Evolutionary conservation across 2,113 vertebrate species (phyloP).

Genomic region (Nibea albiflora): DNA sequence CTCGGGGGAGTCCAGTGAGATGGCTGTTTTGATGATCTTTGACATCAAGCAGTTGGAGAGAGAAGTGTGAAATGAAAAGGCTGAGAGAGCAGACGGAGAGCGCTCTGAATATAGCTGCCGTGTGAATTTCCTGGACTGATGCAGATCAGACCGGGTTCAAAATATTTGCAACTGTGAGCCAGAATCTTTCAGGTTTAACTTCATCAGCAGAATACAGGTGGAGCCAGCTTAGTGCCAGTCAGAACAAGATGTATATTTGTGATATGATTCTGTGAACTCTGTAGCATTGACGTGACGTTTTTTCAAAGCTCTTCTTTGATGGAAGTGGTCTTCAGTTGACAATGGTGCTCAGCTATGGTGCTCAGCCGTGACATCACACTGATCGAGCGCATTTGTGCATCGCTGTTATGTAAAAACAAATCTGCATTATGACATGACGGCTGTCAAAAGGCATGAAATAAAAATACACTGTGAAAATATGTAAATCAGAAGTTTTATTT

Average conservation of each 20-base stretch:
- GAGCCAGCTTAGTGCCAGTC: not conserved
- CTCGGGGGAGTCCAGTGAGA: slow-evolving; percentile 67
- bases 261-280: slow-evolving; percentile 15
- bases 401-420: slow-evolving; percentile 8
- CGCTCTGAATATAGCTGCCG: slow-evolving; percentile 1
- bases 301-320: slow-evolving; percentile 37
- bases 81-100: not conserved
- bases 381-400: slow-evolving; percentile 36
- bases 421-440: slow-evolving; percentile 24
- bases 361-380: slow-evolving; percentile 20
- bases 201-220: not conserved
- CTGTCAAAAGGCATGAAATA: slow-evolving; percentile 53
- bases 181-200: slow-evolving; percentile 41
- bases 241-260: not conserved
- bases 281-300: slow-evolving; percentile 13
- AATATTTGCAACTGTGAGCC: slow-evolving; percentile 36
- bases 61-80: slow-evolving; percentile 45
- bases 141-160: slow-evolving; percentile 1
- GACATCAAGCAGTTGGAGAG: slow-evolving; percentile 72
- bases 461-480: slow-evolving; percentile 46
- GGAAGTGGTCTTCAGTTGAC: slow-evolving; percentile 14
- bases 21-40: slow-evolving; percentile 85
- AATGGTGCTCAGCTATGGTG: slow-evolving; percentile 61
- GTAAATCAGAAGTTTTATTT: not conserved
- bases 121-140: not conserved